Evolutionary conservation across 2,797 vertebrate genomes (phyloP).

Genomic region (Coreius guichenoti): DNA sequence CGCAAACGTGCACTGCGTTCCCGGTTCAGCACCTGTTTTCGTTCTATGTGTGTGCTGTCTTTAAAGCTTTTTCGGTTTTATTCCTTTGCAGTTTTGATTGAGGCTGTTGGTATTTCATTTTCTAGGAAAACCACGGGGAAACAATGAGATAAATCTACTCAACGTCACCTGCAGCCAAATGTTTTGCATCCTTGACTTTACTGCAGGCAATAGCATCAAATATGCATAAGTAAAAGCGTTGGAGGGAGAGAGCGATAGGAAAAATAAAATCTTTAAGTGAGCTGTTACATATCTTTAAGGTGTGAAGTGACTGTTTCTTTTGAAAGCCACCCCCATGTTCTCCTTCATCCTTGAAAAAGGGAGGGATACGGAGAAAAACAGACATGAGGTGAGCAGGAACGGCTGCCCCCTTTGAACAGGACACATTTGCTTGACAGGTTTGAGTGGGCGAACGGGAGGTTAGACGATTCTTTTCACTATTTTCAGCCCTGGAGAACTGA

Average conservation of each 20-base stretch:
- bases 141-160: conserved; percentile 31
- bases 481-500: conserved; percentile 21
- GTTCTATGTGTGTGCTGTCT: neutral
- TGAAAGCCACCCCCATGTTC: conserved; percentile 45
- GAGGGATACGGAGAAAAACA: conserved; percentile 19
- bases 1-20: neutral
- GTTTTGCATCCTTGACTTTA: conserved; percentile 48
- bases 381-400: conserved; percentile 37
- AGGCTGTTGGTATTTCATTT: conserved; percentile 19
- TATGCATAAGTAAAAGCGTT: conserved; percentile 28
- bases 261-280: conserved; percentile 39
- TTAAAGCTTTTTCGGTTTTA: neutral
- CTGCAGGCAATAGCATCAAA: conserved; percentile 34
- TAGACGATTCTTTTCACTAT: conserved; percentile 6
- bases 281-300: conserved; percentile 35
- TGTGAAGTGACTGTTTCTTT: conserved; percentile 47
- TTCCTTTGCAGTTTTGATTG: neutral
- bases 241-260: conserved; percentile 9
- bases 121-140: neutral
- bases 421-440: conserved; percentile 38
- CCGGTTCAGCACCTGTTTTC: neutral
- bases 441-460: conserved; percentile 38
- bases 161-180: conserved; percentile 28
- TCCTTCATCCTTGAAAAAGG: conserved; percentile 26
- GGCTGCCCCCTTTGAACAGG: conserved; percentile 25